phyloP scores from a whole-genome alignment of 2,113 vertebrate genomes.

The Larimichthys crocea region DNA sequence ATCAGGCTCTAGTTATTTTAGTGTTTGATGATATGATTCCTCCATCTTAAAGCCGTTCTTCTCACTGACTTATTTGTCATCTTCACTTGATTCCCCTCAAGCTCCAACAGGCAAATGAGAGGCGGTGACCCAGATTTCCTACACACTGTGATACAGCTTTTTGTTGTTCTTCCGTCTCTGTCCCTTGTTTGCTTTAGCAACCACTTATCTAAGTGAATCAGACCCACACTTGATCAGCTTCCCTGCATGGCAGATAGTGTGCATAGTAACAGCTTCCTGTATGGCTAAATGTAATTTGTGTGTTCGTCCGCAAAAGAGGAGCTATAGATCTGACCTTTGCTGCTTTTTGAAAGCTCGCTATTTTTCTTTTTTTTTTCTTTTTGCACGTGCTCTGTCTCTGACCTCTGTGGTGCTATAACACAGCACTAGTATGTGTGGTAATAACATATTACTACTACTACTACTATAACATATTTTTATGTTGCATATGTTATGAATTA shows the following conservation, averaged over 20 bases:
- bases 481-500: neutral
- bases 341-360: constrained; percentile 25
- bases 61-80: neutral
- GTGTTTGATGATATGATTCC: neutral
- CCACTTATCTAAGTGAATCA: constrained; percentile 67
- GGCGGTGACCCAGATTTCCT: constrained; percentile 29
- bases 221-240: constrained; percentile 36
- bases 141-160: constrained; percentile 11
- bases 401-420: too few species aligned
- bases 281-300: constrained; percentile 10
- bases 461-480: too few species aligned
- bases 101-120: constrained; percentile 3
- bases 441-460: neutral
- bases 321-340: neutral
- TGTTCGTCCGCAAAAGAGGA: neutral
- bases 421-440: neutral
- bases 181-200: constrained; percentile 55
- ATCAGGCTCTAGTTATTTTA: neutral
- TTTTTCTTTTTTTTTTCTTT: neutral
- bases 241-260: constrained; percentile 53
- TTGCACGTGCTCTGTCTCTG: neutral
- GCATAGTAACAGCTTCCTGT: constrained; percentile 15
- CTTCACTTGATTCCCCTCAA: constrained; percentile 8
- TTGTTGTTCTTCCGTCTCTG: neutral
- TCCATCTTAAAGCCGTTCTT: constrained; percentile 31